Base-by-base conservation (phyloP, 2,797 vertebrate species). In the Atherinosoma microstoma region DNA sequence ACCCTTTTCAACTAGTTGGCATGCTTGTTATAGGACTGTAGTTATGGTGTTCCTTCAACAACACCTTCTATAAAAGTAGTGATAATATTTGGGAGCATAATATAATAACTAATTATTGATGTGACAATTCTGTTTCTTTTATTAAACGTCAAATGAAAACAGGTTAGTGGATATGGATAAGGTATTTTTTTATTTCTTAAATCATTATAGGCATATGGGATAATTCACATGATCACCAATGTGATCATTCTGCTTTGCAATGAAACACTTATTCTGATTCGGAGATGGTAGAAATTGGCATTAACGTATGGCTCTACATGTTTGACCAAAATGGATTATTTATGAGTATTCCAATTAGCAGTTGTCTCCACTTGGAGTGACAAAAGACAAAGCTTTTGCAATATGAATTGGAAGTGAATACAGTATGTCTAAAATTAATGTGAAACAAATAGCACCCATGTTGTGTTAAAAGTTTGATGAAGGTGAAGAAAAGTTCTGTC, bases 281-380 rank as follows among this genome's bases (percentile, higher is more conserved):
- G 40, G 59, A 27, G 11, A 42, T 53, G 66, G n/a, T 35, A 13
- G 6, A 64, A 56, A 34, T 38, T 81, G 54, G 42, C 67, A 68
- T 62, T 16, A 69, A 32, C 53, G 64, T 73, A 12, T 58, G 12
- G 40, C 62, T 22, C 66, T 67, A 72, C 58, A 77, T 42, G 34
- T 73, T 51, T 3, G 0, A 67, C 38, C 63, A 27, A 65, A 73
- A 73, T 63, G 5, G 49, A 24, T 58, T 69, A 38, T 73, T 76
- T 20, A 45, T 38, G 8, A 58, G 63, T 64, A 75, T 18, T 47
- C 15, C 63, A 61, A 78, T 77, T 64, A 75, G 57, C 38, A 64
- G 67, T 35, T 51, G 42, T 27, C 16, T 54, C 24, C 0, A 56
- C 32, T 40, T n/a, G n/a, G 61, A 45, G 35, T 69, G 58, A 51